Evolutionary conservation across 2,797 vertebrate genomes (phyloP), one percentile per base, ranked within the genome.

Genomic region (Paguma larvata): DNA sequence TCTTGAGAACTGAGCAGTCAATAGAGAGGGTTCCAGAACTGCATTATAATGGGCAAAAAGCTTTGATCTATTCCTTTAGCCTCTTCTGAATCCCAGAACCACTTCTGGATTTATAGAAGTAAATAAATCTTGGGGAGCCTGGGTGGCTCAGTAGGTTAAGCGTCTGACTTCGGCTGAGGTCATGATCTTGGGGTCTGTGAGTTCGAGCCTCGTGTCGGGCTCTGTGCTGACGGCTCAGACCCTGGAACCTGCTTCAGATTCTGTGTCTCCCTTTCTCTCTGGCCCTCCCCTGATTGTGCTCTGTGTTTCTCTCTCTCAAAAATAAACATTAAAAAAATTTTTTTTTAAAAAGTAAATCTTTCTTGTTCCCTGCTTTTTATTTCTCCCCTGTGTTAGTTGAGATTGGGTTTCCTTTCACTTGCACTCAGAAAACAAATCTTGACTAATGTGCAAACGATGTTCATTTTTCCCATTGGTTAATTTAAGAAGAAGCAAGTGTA

Each of bases 401-500:
- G 82, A 48, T 62, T n/a, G 41, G 41, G 5, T 56, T 94, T 96
- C 80, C 56, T 78, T 38, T 65, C 56, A 34, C 34, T 86, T 38
- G 3, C 5, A 27, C 41, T 27, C 1, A 1, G 72, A 65, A 63
- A 51, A 46, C 59, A 67, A 70, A 73, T 53, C 56, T 44, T 72
- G 53, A 93, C 18, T 41, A 59, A 46, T 34, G 3, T 32, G 21
- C n/a, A 65, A 32, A 59, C 0, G 0, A 56, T 85, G 70, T 41
- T 25, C 72, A 56, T 75, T 68, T 10, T 79, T 91, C 80, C 86
- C 18, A 8, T 16, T 67, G 75, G 59, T 84, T 85, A 67, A 85
- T 79, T 82, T 65, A 63, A 83, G 63, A 88, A 94, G 34, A 95
- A 89, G 1, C 32, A 51, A 59, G n/a, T 46, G 6, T 63, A 44